Percentiles rank a stretch among this genome's conserved stretches.
Evolutionary conservation across 2,113 vertebrate genomes (phyloP).

Genomic region (Tapirus terrestris): DNA sequence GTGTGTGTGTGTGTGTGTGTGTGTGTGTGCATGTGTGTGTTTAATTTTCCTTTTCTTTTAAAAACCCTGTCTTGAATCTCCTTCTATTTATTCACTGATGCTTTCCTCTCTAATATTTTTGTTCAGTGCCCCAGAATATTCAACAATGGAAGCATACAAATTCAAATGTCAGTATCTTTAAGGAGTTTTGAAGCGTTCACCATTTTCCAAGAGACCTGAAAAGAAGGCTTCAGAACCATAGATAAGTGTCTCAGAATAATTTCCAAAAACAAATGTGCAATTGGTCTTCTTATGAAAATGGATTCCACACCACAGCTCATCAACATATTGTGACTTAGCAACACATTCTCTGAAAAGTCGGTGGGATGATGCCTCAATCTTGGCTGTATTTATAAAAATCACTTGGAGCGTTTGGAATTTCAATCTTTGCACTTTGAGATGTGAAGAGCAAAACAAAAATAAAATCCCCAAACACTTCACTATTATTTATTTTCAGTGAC

Average conservation of each 20-base stretch:
- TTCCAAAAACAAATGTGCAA: slow-evolving; percentile 54
- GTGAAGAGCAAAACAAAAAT: slow-evolving; percentile 39
- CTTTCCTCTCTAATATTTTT: slow-evolving; percentile 48
- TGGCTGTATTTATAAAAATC: slow-evolving; percentile 37
- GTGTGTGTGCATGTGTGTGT: not conserved
- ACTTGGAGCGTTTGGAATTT: not conserved
- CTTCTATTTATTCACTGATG: slow-evolving; percentile 5
- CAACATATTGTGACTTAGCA: not conserved
- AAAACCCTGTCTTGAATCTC: not conserved
- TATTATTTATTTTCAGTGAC: slow-evolving; percentile 43
- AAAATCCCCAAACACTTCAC: not conserved
- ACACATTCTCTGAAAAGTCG: slow-evolving; percentile 11
- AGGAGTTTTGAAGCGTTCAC: slow-evolving; percentile 50
- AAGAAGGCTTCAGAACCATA: slow-evolving; percentile 11
- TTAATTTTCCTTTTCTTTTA: not conserved
- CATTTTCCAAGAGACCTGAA: slow-evolving; percentile 38
- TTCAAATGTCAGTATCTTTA: slow-evolving; percentile 22
- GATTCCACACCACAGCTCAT: slow-evolving; percentile 11
- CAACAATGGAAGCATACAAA: slow-evolving; percentile 37
- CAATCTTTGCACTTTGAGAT: not conserved
- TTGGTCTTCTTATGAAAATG: slow-evolving; percentile 45
- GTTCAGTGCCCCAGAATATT: not conserved
- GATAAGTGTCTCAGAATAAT: slow-evolving; percentile 35
- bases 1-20: not conserved
- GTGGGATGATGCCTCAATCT: not conserved